These are phyloP conservation scores for Spialia ferax DNA, from an alignment of 2,888 invertebrate genomes.

Conservation along the genomic window DNA sequence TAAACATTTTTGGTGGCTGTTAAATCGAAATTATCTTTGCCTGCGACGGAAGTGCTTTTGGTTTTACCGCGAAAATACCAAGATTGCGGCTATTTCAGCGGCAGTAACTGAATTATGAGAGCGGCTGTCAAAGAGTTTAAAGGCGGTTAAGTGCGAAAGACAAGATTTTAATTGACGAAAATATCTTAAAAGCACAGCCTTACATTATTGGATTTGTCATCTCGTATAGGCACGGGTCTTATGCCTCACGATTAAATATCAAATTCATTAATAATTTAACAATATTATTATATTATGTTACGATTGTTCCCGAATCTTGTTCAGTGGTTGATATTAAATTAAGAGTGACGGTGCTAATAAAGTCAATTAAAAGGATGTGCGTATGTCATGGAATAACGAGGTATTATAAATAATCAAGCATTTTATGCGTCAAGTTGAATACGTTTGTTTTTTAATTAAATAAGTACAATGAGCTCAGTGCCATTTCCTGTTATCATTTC, in stretches of 20 bases:
- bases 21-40: slow-evolving; percentile 34
- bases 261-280: too few relatives aligned
- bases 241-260: background rate
- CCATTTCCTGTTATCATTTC: too few relatives aligned
- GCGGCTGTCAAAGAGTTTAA: slow-evolving; percentile 60
- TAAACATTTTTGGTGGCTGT: slow-evolving; percentile 36
- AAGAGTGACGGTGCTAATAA: too few relatives aligned
- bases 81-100: slow-evolving; percentile 57
- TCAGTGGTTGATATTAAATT: too few relatives aligned
- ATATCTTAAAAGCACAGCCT: slow-evolving; percentile 69
- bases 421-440: too few relatives aligned
- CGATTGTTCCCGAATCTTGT: too few relatives aligned
- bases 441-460: too few relatives aligned
- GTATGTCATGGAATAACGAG: too few relatives aligned
- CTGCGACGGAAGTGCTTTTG: slow-evolving; percentile 28
- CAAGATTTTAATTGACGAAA: slow-evolving; percentile 66
- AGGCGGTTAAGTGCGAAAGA: slow-evolving; percentile 60
- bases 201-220: slow-evolving; percentile 66
- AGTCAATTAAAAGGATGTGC: too few relatives aligned
- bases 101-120: slow-evolving; percentile 59
- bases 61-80: slow-evolving; percentile 56
- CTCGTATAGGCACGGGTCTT: slow-evolving; percentile 28
- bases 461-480: too few relatives aligned
- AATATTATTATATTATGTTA: too few relatives aligned
- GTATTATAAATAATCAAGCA: too few relatives aligned